phyloP scores from a whole-genome alignment of 1,140 invertebrate species.

The Drosophila ambigua region DNA sequence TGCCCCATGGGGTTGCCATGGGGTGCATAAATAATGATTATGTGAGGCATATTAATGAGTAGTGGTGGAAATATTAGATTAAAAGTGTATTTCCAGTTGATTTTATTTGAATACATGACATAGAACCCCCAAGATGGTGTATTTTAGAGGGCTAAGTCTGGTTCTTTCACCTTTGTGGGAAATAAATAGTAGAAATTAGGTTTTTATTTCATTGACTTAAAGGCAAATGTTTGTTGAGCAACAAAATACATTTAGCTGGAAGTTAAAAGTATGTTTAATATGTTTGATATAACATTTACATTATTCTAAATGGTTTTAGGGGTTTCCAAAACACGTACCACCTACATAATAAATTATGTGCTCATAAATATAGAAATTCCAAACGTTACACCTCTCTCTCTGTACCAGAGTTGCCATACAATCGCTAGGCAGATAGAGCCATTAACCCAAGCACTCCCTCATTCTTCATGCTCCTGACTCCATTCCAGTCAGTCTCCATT shows the following conservation, averaged over 20 bases:
- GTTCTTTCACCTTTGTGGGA: too few species aligned
- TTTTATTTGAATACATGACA: not conserved
- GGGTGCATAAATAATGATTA: too few species aligned
- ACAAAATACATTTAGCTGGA: too few species aligned
- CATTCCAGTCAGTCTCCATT: not conserved
- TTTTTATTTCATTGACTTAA: too few species aligned
- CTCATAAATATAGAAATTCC: conserved; percentile 24
- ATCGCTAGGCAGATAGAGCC: conserved; percentile 33
- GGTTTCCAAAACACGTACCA: not conserved
- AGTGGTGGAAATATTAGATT: not conserved
- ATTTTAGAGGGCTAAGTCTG: too few species aligned
- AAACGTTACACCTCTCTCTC: not conserved
- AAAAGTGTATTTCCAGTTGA: too few species aligned
- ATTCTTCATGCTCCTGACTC: not conserved
- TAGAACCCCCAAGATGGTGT: not conserved
- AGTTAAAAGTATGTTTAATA: too few species aligned
- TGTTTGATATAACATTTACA: too few species aligned
- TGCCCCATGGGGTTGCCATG: too few species aligned
- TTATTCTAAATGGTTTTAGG: too few species aligned
- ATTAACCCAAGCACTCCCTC: conserved; percentile 25
- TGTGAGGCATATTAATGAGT: conserved; percentile 9
- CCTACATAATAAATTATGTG: conserved; percentile 16
- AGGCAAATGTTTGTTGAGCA: too few species aligned
- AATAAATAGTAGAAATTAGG: too few species aligned
- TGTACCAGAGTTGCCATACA: conserved; percentile 17